These are phyloP conservation scores for Harlomillsia oculata DNA, from an alignment of 1,140 invertebrate genomes.

Conservation along the genomic window DNA sequence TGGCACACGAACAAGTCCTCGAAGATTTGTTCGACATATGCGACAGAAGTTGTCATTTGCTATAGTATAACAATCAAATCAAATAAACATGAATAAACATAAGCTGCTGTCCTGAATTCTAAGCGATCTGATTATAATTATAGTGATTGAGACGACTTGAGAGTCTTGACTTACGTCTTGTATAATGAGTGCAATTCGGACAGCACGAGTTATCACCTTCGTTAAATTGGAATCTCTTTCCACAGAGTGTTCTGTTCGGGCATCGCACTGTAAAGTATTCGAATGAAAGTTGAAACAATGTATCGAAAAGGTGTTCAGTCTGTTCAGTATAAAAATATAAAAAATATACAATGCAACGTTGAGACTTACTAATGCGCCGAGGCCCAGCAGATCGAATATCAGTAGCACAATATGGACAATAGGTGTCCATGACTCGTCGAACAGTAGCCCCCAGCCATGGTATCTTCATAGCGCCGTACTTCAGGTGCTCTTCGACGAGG, in stretches of 20 bases:
- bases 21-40: conserved; percentile 28
- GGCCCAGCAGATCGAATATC: conserved; percentile 30
- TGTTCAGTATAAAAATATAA: neutral
- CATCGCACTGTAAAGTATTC: conserved; percentile 24
- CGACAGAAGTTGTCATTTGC: conserved; percentile 32
- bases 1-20: conserved; percentile 25
- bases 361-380: conserved; percentile 21
- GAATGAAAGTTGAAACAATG: neutral
- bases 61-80: conserved; percentile 11
- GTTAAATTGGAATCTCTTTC: conserved; percentile 26
- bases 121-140: neutral
- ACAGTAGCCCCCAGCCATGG: conserved; percentile 28
- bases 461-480: too few relatives aligned
- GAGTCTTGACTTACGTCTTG: conserved; percentile 12
- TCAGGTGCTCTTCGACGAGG: too few relatives aligned
- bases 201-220: conserved; percentile 27
- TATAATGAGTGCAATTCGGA: conserved; percentile 32
- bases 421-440: conserved; percentile 31
- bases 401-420: conserved; percentile 31
- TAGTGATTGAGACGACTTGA: neutral
- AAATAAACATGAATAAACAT: too few relatives aligned
- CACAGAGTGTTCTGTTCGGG: conserved; percentile 30
- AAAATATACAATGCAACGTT: neutral
- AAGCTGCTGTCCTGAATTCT: too few relatives aligned
- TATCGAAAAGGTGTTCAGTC: neutral